Conservation (phyloP, 35 echinoderm and acorn worm genomes). For the Strongylocentrotus purpuratus region DNA sequence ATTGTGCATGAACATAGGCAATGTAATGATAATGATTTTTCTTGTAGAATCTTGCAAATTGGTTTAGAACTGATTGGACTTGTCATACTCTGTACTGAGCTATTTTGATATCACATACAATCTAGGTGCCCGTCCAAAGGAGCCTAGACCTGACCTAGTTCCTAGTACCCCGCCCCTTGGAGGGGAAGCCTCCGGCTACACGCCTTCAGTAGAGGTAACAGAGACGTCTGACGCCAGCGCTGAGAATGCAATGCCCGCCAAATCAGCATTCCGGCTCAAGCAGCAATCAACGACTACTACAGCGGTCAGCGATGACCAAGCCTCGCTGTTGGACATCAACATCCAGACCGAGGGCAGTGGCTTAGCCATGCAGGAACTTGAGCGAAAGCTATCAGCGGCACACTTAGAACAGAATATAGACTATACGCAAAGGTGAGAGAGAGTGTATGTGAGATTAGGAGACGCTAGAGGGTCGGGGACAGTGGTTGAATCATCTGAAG, state of each 20-base stretch:
- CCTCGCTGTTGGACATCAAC: conserved; percentile 48
- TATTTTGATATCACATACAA: neutral
- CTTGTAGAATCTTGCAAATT: neutral
- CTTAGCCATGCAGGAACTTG: conserved; percentile 56
- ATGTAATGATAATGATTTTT: no score
- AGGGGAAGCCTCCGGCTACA: conserved; percentile 61
- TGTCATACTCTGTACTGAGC: neutral
- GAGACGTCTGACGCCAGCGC: neutral
- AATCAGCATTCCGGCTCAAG: conserved; percentile 47
- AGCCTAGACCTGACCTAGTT: conserved; percentile 75
- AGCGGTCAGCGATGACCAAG: neutral
- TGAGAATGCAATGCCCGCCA: conserved; percentile 22
- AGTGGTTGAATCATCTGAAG: neutral
- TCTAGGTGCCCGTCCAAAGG: conserved; percentile 75
- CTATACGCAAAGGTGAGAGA: conserved; percentile 59
- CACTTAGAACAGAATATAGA: conserved; percentile 48
- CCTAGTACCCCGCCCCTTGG: conserved; percentile 76
- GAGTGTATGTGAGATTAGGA: neutral
- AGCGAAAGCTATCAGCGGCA: conserved; percentile 45
- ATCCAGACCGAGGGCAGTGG: conserved; percentile 34
- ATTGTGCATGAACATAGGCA: no score
- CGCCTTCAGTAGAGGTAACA: conserved; percentile 5
- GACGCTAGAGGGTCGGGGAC: neutral
- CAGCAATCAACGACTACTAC: conserved; percentile 8
- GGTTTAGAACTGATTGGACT: neutral